Evolutionary conservation across 2,888 invertebrate genomes (phyloP).

Genomic region (Chirona hameri): DNA sequence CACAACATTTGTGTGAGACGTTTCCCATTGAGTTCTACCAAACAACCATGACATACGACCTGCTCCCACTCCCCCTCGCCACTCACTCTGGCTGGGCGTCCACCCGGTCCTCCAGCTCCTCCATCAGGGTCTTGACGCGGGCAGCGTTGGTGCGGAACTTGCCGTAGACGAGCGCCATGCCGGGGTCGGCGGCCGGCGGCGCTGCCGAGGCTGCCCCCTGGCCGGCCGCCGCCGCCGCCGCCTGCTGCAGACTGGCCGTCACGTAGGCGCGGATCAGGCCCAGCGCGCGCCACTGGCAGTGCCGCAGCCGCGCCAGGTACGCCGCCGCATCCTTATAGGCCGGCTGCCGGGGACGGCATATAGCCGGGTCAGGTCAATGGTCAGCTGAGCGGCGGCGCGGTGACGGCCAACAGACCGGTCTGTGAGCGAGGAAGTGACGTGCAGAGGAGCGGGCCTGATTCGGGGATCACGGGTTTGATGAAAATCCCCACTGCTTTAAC

Average conservation of each 20-base stretch:
- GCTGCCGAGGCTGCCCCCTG: conserved; percentile 39
- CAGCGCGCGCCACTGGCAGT: conserved; percentile 75
- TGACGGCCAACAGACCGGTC: background rate
- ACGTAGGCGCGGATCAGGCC: conserved; percentile 75
- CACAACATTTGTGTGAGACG: too few species aligned
- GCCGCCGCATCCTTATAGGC: conserved; percentile 79
- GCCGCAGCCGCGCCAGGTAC: conserved; percentile 78
- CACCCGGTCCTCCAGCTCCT: conserved; percentile 73
- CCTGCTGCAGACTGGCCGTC: conserved; percentile 67
- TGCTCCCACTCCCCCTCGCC: conserved; percentile 5
- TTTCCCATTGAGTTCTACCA: too few species aligned
- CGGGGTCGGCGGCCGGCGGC: background rate
- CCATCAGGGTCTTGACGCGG: conserved; percentile 73
- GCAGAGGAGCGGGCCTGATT: too few species aligned
- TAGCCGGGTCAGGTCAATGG: conserved; percentile 34
- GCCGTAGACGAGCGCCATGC: conserved; percentile 76
- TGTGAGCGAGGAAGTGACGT: too few species aligned
- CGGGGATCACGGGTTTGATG: too few species aligned
- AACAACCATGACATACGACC: too few species aligned
- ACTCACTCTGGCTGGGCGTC: conserved; percentile 69
- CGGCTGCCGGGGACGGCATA: conserved; percentile 54
- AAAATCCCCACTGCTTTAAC: too few species aligned
- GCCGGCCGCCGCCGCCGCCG: conserved; percentile 62
- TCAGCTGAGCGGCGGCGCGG: background rate
- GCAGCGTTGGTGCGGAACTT: conserved; percentile 91